Conservation (phyloP, 2,797 vertebrate species). For the Gallinago solitaria region DNA sequence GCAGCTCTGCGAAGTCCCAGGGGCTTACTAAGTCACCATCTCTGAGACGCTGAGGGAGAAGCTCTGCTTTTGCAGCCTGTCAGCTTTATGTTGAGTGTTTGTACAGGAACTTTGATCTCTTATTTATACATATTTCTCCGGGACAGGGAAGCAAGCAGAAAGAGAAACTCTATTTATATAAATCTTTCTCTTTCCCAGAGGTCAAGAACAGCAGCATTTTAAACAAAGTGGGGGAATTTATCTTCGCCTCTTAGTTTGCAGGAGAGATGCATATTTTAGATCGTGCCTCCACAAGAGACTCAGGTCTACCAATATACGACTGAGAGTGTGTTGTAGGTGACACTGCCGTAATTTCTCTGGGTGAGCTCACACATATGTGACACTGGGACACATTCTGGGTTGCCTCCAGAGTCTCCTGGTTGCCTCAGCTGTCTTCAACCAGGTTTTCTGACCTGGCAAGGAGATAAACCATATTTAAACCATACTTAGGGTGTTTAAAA, state of each 20-base stretch:
- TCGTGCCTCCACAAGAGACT: not conserved
- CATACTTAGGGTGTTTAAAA: not conserved
- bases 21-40: conserved; percentile 21
- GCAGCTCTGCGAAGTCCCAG: not conserved
- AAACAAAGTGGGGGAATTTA: conserved; percentile 51
- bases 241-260: conserved; percentile 28
- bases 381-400: not conserved
- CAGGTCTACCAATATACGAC: not conserved
- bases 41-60: conserved; percentile 18
- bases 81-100: conserved; percentile 59
- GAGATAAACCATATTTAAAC: not conserved
- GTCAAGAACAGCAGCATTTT: conserved; percentile 50
- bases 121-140: conserved; percentile 67
- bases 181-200: conserved; percentile 48
- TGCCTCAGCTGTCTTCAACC: not conserved
- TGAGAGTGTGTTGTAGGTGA: not conserved
- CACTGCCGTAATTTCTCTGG: not conserved
- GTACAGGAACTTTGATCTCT: conserved; percentile 67
- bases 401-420: not conserved
- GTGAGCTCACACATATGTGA: not conserved
- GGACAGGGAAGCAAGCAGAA: conserved; percentile 56
- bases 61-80: conserved; percentile 47
- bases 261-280: conserved; percentile 7
- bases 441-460: not conserved
- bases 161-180: conserved; percentile 59